Evolutionary conservation across 2,888 invertebrate species (phyloP).

Genomic region (Bhutanitis thaidina): DNA sequence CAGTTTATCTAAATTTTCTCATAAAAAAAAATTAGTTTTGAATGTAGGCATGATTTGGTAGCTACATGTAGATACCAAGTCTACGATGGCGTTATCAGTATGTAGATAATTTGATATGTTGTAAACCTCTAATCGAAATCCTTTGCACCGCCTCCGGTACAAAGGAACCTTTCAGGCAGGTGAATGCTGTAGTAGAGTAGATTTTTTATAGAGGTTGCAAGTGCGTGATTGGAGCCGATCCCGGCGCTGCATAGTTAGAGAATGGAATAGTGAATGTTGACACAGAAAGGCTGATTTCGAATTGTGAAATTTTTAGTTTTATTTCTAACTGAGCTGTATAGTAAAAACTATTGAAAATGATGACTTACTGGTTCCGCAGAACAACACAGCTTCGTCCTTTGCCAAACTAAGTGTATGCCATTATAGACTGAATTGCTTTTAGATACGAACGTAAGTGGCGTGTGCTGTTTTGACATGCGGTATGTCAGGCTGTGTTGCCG

Average conservation of each 20-base stretch:
- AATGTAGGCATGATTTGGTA: too few species aligned
- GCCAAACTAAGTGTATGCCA: slow-evolving; percentile 21
- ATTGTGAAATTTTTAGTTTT: slow-evolving; percentile 25
- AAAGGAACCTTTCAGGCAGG: too few species aligned
- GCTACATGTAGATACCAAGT: too few species aligned
- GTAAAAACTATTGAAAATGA: slow-evolving; percentile 1
- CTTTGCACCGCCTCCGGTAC: not conserved
- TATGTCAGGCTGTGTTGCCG: slow-evolving; percentile 10
- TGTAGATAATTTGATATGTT: not conserved
- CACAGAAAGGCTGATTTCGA: slow-evolving; percentile 68
- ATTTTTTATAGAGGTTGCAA: not conserved
- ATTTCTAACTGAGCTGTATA: slow-evolving; percentile 1
- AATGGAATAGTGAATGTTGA: slow-evolving; percentile 47
- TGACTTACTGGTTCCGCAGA: slow-evolving; percentile 5
- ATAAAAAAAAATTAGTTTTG: too few species aligned
- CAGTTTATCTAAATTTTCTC: not conserved
- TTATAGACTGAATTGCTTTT: slow-evolving; percentile 30
- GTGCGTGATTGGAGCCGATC: slow-evolving; percentile 26
- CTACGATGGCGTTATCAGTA: not conserved
- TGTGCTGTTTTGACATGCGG: slow-evolving; percentile 8
- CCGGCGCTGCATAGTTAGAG: slow-evolving; percentile 39
- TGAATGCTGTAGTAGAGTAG: too few species aligned
- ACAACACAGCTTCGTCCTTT: slow-evolving; percentile 13
- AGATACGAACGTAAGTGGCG: slow-evolving; percentile 18
- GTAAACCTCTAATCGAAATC: not conserved